Base-by-base conservation (phyloP, 2,797 vertebrate species). In the Psittacula echo region DNA sequence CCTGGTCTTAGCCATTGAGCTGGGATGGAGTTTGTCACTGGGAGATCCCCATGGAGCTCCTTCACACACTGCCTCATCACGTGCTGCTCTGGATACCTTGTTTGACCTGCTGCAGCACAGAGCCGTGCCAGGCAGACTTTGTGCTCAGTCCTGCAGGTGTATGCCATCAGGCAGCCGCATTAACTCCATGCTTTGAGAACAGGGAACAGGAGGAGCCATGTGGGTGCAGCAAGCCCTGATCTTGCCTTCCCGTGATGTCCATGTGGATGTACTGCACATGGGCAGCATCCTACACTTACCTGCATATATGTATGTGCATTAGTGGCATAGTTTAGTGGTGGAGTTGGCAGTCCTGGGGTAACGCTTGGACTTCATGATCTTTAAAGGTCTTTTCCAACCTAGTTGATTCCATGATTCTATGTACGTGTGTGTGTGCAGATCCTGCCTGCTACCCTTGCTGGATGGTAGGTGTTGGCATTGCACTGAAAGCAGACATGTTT, bases 301-400 rank as follows among this genome's bases (percentile, higher is more conserved):
- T 26, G 32, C 18, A 1, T 4, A 1, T 14, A 7, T 4, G 0
- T 26, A 11, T 1, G 7, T 20, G 70, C 20, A 4, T 5, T 60
- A 18, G 23, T 37, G 23, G 37, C 15, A 26, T 37, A 24, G 56
- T 37, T 60, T 17, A 26, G 56, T 60, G 56, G 10, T 37, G 34
- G 56, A 60, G 23, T 60, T 60, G 23, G 23, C 7, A 60, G 56
- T 37, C 56, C 34, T 60, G 56, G n/a, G 34, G 34, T 60, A 60
- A 26, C 5, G 2, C 34, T 60, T 37, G 56, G 10, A 24, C 34
- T 60, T 26, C 34, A 24, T 60, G 56, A 26, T 60, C 56, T 60
- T 37, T 37, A 60, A 60, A 37, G 23, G 23, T 26, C 24, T 60
- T 37, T 60, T 60, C 34, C 56, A 37, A 18, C 34, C 56, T 60